phyloP scores from a whole-genome alignment of 2,888 invertebrate genomes.

The Ormyrus rosae region DNA sequence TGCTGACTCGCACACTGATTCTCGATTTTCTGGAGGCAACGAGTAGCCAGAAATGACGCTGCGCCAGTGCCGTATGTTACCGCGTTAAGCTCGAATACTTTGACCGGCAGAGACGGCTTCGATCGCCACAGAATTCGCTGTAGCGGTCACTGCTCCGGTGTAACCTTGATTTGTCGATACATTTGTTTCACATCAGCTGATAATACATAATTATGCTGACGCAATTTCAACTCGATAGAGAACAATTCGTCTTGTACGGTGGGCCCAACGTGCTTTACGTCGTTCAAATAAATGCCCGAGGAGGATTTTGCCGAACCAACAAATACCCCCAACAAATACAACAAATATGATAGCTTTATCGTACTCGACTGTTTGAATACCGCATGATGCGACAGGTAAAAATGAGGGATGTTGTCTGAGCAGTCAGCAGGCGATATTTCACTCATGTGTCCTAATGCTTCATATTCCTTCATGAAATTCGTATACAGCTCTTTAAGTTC shows the following conservation, averaged over 20 bases:
- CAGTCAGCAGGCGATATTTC: too few relatives aligned
- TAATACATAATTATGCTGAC: neutral
- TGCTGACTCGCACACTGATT: neutral
- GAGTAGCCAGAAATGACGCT: neutral
- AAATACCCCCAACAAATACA: too few relatives aligned
- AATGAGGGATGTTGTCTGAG: too few relatives aligned
- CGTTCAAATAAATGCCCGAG: neutral
- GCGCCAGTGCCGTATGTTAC: slow-evolving; percentile 1
- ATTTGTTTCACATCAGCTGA: neutral
- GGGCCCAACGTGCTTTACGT: neutral
- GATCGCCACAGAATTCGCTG: slow-evolving; percentile 6
- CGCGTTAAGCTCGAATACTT: neutral
- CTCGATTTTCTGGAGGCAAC: neutral
- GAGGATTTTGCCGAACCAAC: too few relatives aligned
- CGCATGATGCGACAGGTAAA: too few relatives aligned
- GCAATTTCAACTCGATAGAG: neutral
- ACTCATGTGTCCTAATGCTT: too few relatives aligned
- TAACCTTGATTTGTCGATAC: neutral
- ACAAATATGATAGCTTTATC: too few relatives aligned
- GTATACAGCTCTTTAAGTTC: too few relatives aligned
- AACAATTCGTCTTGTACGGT: slow-evolving; percentile 6
- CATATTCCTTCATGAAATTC: too few relatives aligned
- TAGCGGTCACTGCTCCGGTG: neutral
- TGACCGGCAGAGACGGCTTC: neutral
- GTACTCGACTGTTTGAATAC: too few relatives aligned